phyloP scores from a whole-genome alignment of 2,888 invertebrate species.

The Andrena marginata region DNA sequence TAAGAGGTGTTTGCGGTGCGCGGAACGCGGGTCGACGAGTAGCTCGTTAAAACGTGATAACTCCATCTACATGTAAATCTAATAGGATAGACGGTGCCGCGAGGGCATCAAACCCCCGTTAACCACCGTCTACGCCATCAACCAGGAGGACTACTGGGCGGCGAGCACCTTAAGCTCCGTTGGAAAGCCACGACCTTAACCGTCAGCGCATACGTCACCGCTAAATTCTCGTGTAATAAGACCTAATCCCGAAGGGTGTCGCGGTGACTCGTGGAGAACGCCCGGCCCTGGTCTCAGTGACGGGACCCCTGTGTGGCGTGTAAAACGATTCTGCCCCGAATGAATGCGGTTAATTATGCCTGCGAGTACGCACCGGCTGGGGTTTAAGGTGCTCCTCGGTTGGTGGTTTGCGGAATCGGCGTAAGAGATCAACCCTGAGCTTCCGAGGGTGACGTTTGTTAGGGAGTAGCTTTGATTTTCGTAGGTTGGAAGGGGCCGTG shows the following conservation, averaged over 20 bases:
- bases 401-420: not conserved
- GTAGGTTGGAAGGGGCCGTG: no score
- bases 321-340: slow-evolving; percentile 19
- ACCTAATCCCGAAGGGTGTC: slow-evolving; percentile 62
- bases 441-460: not conserved
- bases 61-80: slow-evolving; percentile 82
- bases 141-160: slow-evolving; percentile 35
- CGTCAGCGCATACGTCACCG: slow-evolving; percentile 60
- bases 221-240: slow-evolving; percentile 65
- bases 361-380: not conserved
- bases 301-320: slow-evolving; percentile 6
- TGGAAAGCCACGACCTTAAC: slow-evolving; percentile 57
- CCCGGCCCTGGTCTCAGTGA: not conserved
- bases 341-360: slow-evolving; percentile 53
- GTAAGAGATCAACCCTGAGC: slow-evolving; percentile 5
- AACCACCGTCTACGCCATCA: slow-evolving; percentile 57
- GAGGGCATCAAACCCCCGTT: slow-evolving; percentile 73
- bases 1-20: slow-evolving; percentile 38
- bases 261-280: slow-evolving; percentile 30
- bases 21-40: slow-evolving; percentile 48
- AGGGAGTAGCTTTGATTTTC: not conserved
- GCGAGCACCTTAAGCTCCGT: slow-evolving; percentile 46
- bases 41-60: slow-evolving; percentile 82
- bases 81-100: slow-evolving; percentile 74
- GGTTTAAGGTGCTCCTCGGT: not conserved